A percentile compares a stretch with the other conserved stretches of the same genome.
phyloP scores from a whole-genome alignment of 1,140 invertebrate species.

The Conus ventricosus region DNA sequence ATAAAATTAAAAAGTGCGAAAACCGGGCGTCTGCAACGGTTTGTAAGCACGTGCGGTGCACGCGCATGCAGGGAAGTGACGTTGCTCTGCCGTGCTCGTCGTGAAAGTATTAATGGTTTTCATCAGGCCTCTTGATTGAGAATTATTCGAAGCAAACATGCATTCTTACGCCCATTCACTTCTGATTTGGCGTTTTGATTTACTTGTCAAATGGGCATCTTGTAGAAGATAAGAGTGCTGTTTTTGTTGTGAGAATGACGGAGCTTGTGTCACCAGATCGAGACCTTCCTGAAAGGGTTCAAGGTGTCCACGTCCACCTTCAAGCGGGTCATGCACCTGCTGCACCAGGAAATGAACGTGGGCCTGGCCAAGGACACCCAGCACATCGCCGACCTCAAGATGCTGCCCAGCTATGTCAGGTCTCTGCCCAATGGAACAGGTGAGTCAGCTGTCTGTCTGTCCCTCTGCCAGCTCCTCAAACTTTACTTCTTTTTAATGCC shows the following conservation, averaged over 20 bases:
- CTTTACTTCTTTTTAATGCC: background rate
- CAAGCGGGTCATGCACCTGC: constrained; percentile 84
- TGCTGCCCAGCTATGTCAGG: constrained; percentile 97
- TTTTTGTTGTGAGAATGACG: no score
- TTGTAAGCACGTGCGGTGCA: no score
- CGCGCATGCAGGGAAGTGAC: no score
- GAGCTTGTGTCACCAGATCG: constrained; percentile 80
- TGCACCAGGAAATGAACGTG: constrained; percentile 86
- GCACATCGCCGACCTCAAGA: constrained; percentile 87
- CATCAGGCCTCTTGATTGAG: no score
- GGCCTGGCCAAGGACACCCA: constrained; percentile 89
- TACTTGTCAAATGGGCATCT: no score
- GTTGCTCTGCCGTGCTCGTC: no score
- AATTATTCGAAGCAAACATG: background rate
- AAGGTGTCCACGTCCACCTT: constrained; percentile 88
- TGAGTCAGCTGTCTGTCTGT: constrained; percentile 71
- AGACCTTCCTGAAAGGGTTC: constrained; percentile 89
- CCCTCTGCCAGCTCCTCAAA: background rate
- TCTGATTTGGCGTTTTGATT: no score
- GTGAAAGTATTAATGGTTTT: no score
- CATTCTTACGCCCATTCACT: background rate
- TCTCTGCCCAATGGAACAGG: constrained; percentile 96
- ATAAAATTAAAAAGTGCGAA: no score
- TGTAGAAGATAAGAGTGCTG: no score
- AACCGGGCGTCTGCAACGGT: no score